Evolutionary conservation across 2,888 invertebrate genomes (phyloP), one percentile per base, ranked within the genome.

Genomic region (Drosophila paracracens): DNA sequence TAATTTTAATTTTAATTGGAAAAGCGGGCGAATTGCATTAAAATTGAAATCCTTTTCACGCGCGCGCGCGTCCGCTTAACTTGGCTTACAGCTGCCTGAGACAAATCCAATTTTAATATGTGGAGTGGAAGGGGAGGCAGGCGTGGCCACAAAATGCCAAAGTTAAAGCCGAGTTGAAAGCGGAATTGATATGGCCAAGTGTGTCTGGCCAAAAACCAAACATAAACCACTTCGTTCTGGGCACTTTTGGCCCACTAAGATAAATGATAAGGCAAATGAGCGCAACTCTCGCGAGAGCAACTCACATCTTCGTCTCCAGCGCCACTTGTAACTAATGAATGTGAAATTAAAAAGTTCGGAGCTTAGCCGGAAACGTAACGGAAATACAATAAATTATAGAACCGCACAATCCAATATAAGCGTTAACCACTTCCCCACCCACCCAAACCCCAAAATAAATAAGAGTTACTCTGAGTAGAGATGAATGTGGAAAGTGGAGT

Each of bases 1-100:
- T 81, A 79, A 83, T 86, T 82, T 82, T 74, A 76, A 83, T 88
- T 87, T 87, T 84, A 87, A 88, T 89, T 89, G 78, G 68, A 69
- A 66, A 65, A 69, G 54, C 60, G 60, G 29, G 18, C 21, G 61
- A 65, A 85, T 61, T 70, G 86, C 75, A 84, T 82, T 81, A 72
- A 72, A 80, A 71, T 72, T 76, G 75, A 76, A 74, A 74, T 68
- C 68, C 66, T 69, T 73, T 69, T 33, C 25, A 38, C 8, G n/a
- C 40, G 40, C 40, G 40, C 8, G n/a, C 40, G 38, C 36, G 36
- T 4, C 0, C 4, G 46, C 78, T 81, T 79, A 83, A 82, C 46
- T 68, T 82, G 82, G 85, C 82, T 80, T 76, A 75, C 59, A 77
- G 71, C 65, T 73, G 69, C 13, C 29, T 61, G 54, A 60, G 67